Percentiles rank a stretch among this genome's conserved stretches.
Evolutionary conservation across 2,888 invertebrate genomes (phyloP).

Genomic region (Pachliopta kotzebuea): DNA sequence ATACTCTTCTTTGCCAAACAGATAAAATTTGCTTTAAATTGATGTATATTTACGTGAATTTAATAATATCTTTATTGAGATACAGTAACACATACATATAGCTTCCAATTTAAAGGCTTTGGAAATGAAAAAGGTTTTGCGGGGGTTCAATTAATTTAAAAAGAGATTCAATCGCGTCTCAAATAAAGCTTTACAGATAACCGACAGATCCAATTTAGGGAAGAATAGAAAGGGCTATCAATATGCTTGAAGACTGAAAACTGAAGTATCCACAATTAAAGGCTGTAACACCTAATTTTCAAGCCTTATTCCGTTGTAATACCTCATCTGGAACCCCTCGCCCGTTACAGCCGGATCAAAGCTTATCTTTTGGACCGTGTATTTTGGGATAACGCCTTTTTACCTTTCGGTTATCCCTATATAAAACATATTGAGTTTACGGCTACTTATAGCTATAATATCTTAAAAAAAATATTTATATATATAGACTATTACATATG

Average conservation of each 20-base stretch:
- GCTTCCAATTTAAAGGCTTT: too few species aligned
- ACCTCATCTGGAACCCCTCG: conserved; percentile 3
- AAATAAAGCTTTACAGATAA: conserved; percentile 9
- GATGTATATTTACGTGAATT: too few species aligned
- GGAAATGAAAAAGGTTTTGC: too few species aligned
- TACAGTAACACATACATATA: too few species aligned
- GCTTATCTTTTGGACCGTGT: conserved; percentile 10
- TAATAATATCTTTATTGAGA: too few species aligned
- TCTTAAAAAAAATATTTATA: too few species aligned
- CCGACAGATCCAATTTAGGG: conserved; percentile 10
- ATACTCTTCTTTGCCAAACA: too few species aligned
- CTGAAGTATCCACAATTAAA: conserved; percentile 1
- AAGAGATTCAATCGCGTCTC: conserved; percentile 11
- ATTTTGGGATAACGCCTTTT: conserved; percentile 3
- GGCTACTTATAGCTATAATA: too few species aligned
- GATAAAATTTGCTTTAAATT: too few species aligned
- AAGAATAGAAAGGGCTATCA: conserved; percentile 16
- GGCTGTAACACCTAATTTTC: conserved; percentile 1
- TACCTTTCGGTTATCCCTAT: neutral
- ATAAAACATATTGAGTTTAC: too few species aligned
- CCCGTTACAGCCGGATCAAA: conserved; percentile 14
- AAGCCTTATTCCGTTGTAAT: conserved; percentile 15
- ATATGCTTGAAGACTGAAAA: conserved; percentile 8
- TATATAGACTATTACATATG: too few species aligned
- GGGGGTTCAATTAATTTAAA: neutral